Base-by-base conservation (phyloP, 2,113 vertebrate genomes). In the Scartelaos histophorus region DNA sequence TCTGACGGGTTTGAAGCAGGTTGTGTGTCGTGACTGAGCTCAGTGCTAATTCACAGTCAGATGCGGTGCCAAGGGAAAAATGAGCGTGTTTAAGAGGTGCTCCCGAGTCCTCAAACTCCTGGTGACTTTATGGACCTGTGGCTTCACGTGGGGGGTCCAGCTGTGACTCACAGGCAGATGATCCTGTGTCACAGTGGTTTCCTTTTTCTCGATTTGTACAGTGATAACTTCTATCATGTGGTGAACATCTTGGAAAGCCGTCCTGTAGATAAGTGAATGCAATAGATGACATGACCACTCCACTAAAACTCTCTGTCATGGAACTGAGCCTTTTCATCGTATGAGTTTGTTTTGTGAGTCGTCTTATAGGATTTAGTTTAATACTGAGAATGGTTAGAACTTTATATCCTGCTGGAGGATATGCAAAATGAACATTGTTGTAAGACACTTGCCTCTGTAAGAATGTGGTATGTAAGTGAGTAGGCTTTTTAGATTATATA, bases 61-160 rank as follows among this genome's bases (percentile, higher is more conserved):
- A 81, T 67, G 87, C 71, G 81, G 79, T 80, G 83, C 67, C 79
- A 86, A 71, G 75, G 75, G 79, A 82, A 84, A 87, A 86, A 80
- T 76, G 45, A 69, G 43, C 1, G 79, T 88, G 89, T 90, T 89
- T 86, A 92, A 88, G 86, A 90, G 88, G 82, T 87, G 82, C 71
- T 78, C 79, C 77, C 79, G 85, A 79, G 78, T 76, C 64, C 34
- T 66, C 53, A 82, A 85, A 72, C 51, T 38, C 71, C 62, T 80
- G 56, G 69, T 82, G 73, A 45, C 16, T 80, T 19, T 60, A 15
- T 69, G 47, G 66, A 43, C 73, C 56, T 47, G 0, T 53, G 29
- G 68, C 51, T 65, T 54, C 66, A 56, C 71, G 73, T 67, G 45
- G 58, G 65, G 65, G 51, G 49, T 66, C 65, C 34, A 21, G 34